phyloP scores from a whole-genome alignment of 1,140 invertebrate genomes.

The Bombus pyrosoma region DNA sequence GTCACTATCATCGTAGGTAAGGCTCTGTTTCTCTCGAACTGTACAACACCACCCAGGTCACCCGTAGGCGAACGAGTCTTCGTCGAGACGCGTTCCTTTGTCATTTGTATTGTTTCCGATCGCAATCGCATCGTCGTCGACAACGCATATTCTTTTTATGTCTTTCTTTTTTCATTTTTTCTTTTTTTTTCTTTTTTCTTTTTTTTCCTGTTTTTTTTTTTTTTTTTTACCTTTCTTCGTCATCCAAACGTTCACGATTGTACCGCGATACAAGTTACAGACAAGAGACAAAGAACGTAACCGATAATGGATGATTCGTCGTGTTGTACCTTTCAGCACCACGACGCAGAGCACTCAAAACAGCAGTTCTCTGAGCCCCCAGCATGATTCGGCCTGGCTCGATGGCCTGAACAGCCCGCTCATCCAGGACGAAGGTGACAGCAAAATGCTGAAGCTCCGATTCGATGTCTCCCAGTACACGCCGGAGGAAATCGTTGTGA shows the following conservation, averaged over 20 bases:
- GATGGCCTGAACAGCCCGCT: constrained; percentile 95
- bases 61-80: constrained; percentile 35
- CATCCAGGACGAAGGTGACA: constrained; percentile 94
- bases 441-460: constrained; percentile 93
- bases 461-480: constrained; percentile 98
- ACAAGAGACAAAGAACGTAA: not conserved
- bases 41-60: constrained; percentile 8
- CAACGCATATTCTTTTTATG: constrained; percentile 7
- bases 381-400: constrained; percentile 85
- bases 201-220: not conserved
- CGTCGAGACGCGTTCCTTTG: not conserved
- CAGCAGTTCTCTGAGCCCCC: constrained; percentile 80
- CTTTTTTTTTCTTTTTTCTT: not conserved
- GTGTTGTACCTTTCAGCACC: constrained; percentile 78
- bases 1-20: constrained; percentile 51
- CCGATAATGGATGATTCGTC: constrained; percentile 31
- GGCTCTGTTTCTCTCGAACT: constrained; percentile 30
- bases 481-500: constrained; percentile 97
- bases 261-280: not conserved
- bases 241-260: constrained; percentile 1
- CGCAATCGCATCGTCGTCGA: constrained; percentile 9
- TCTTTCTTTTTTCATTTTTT: not conserved
- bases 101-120: not conserved
- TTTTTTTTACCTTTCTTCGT: not conserved
- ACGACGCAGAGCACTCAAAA: constrained; percentile 77